Conservation (phyloP, 2,113 vertebrate genomes). For the Catharus minimus region DNA sequence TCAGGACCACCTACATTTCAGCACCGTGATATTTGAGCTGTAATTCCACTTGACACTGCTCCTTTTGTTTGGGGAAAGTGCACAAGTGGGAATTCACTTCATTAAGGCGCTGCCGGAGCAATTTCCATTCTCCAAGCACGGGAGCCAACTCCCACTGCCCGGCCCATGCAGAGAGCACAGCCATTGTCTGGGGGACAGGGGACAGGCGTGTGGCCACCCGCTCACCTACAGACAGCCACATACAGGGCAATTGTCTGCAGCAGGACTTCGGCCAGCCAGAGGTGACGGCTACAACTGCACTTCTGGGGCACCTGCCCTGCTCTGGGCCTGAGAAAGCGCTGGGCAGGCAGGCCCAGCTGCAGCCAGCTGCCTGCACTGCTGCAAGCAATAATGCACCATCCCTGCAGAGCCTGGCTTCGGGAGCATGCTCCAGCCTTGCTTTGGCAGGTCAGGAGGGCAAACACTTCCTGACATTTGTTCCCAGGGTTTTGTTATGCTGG, state of each 20-base stretch:
- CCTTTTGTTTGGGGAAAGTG: constrained; percentile 75
- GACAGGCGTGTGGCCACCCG: neutral
- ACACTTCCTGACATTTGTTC: neutral
- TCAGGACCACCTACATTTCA: constrained; percentile 75
- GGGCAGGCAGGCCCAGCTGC: neutral
- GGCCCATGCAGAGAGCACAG: constrained; percentile 1
- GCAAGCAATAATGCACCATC: fast-evolving
- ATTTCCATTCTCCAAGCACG: constrained; percentile 27
- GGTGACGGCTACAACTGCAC: fast-evolving
- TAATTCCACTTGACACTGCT: constrained; percentile 65
- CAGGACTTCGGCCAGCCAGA: neutral
- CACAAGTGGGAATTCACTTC: constrained; percentile 55
- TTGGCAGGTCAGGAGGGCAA: neutral
- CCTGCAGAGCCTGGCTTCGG: too few species aligned
- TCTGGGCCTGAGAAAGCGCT: fast-evolving
- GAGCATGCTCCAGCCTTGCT: fast-evolving
- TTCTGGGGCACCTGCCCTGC: neutral
- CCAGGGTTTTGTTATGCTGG: neutral
- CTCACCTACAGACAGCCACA: constrained; percentile 38
- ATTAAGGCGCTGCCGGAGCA: neutral
- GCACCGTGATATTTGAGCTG: constrained; percentile 70
- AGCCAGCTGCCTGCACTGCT: neutral
- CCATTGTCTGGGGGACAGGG: neutral
- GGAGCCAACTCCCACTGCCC: constrained; percentile 58
- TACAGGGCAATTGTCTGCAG: neutral